Evolutionary conservation across 2,888 invertebrate genomes (phyloP).

Genomic region (Linnaemya vulpina): DNA sequence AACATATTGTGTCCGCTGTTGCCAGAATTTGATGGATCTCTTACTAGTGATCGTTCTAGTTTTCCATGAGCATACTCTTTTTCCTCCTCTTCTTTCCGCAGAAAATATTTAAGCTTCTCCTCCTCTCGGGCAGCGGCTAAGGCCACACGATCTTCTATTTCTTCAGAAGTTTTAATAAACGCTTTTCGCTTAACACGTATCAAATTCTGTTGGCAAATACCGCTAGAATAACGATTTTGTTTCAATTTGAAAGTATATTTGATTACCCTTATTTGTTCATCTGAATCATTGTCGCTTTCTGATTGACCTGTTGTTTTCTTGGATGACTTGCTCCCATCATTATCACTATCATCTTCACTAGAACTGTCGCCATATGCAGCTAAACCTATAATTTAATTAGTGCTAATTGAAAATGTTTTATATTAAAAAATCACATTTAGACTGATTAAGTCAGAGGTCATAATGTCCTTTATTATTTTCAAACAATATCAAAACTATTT

Average conservation of each 20-base stretch:
- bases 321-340: conserved; percentile 78
- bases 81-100: conserved; percentile 56
- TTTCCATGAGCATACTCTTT: conserved; percentile 60
- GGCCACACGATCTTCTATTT: conserved; percentile 88
- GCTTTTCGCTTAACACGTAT: conserved; percentile 87
- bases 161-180: conserved; percentile 89
- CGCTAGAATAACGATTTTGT: conserved; percentile 7
- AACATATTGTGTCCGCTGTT: conserved; percentile 59
- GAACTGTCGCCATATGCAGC: conserved; percentile 89
- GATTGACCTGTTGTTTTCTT: conserved; percentile 42
- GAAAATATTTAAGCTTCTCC: conserved; percentile 76
- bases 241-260: background rate
- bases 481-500: background rate
- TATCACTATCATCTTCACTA: conserved; percentile 84
- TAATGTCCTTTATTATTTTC: background rate
- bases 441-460: background rate
- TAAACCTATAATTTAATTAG: conserved; percentile 87
- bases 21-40: conserved; percentile 46
- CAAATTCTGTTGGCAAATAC: conserved; percentile 83
- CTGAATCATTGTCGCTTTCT: conserved; percentile 84
- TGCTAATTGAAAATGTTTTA: conserved; percentile 77
- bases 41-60: conserved; percentile 51
- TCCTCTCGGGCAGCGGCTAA: conserved; percentile 86
- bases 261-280: conserved; percentile 89
- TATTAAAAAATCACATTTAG: background rate